Base-by-base conservation (phyloP, 2,113 vertebrate genomes). In the Sapayoa aenigma region DNA sequence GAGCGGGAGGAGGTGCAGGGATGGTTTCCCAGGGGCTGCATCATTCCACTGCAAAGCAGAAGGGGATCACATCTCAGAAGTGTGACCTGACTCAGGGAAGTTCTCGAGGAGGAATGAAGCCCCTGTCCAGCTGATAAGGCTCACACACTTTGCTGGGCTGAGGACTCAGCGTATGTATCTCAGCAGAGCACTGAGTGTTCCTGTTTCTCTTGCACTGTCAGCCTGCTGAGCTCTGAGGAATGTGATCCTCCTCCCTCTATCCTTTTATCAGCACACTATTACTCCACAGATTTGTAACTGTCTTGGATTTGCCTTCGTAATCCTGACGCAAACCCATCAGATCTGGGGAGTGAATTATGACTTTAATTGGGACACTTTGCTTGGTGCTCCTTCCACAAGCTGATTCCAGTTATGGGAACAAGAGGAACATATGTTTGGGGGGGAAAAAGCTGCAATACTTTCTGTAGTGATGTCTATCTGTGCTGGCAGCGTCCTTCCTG, bases 401-500 rank as follows among this genome's bases (percentile, higher is more conserved):
- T 91, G 28, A 69, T 80, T 85, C 68, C 80, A 47, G 50, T 62
- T 86, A 83, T 1, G 9, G 67, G 44, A 90, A 66, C 6, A 33
- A 55, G 89, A 91, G 18, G 33, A 96, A 74, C 24, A 20, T 14
- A 10, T 21, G 17, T 67, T 52, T 2, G 30, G 35, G 20, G 13
- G 2, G 11, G 13, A 33, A 39, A 44, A 37, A 37, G 6, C 37
- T 49, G 1, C 12, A 5, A 24, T 37, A 87, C 11, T 50, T 25
- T 56, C 35, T 22, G 52, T 27, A 44, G 30, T 39, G 46, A 28
- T 66, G 55, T 27, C 66, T 78, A 1, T 20, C 58, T 66, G 9
- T 55, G 42, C 25, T 76, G 37, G 41, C 41, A 87, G 41, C 13
- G 52, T 50, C 14, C 8, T 42, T 31, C 1, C 0, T 0, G 1